Evolutionary conservation across 2,797 vertebrate genomes (phyloP).

Genomic region (Hemibagrus guttatus): DNA sequence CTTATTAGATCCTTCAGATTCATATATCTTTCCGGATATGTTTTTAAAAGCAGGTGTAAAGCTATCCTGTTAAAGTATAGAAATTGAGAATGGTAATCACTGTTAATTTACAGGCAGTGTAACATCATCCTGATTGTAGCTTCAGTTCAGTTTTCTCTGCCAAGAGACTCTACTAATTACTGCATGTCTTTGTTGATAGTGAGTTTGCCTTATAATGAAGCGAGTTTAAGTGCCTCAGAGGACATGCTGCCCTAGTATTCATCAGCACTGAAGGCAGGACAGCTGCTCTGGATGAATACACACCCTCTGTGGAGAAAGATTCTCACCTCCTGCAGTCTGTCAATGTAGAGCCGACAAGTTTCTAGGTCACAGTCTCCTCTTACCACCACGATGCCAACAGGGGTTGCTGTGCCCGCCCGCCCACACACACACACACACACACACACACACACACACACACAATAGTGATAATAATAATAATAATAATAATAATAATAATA

Average conservation of each 20-base stretch:
- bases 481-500: background rate
- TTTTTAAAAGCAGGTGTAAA: background rate
- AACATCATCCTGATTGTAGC: conserved; percentile 1
- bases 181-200: conserved; percentile 29
- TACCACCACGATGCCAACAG: conserved; percentile 96
- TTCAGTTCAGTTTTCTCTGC: conserved; percentile 12
- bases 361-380: conserved; percentile 97
- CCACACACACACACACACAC: conserved; percentile 25
- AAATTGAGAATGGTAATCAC: background rate
- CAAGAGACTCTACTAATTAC: conserved; percentile 36
- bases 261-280: conserved; percentile 21
- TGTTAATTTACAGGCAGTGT: background rate
- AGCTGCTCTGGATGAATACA: conserved; percentile 33
- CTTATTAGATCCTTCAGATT: background rate
- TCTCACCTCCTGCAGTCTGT: conserved; percentile 92
- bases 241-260: conserved; percentile 32
- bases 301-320: conserved; percentile 26
- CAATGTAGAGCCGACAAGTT: conserved; percentile 95
- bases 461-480: background rate
- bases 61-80: conserved; percentile 1
- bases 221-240: conserved; percentile 16
- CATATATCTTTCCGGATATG: background rate
- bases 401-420: conserved; percentile 79
- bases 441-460: conserved; percentile 40
- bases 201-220: conserved; percentile 31